Conservation (phyloP, 2,113 vertebrate genomes). For the Limnothrissa miodon region DNA sequence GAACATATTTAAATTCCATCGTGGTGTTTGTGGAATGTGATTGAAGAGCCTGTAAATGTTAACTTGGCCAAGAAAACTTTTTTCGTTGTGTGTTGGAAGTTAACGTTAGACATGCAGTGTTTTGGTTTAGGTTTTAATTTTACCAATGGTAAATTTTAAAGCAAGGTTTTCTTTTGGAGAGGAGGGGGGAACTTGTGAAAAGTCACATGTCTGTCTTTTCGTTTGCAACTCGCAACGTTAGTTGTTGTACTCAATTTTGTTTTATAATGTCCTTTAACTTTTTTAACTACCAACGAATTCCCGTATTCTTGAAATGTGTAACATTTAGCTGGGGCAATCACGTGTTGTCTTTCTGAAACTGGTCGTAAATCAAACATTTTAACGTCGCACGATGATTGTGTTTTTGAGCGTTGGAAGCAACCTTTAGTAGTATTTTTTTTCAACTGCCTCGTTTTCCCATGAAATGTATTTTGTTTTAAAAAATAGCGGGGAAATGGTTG, state of each 20-base stretch:
- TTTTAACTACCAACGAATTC: not conserved
- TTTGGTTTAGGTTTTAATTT: not conserved
- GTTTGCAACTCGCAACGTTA: not conserved
- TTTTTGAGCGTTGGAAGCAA: not conserved
- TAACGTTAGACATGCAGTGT: not conserved
- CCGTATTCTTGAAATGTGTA: not conserved
- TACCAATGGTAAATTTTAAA: not conserved
- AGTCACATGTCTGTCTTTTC: conserved; percentile 6
- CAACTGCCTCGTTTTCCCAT: not conserved
- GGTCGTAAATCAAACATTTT: not conserved
- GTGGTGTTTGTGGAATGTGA: not conserved
- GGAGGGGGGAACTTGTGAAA: not conserved
- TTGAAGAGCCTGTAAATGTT: not conserved
- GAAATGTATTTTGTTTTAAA: not conserved
- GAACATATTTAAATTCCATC: not conserved
- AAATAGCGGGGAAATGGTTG: not conserved
- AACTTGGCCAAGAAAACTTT: not conserved
- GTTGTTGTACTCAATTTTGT: not conserved
- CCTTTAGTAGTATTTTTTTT: not conserved
- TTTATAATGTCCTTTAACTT: not conserved
- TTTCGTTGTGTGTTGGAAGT: not conserved
- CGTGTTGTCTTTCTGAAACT: not conserved
- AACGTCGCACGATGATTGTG: not conserved
- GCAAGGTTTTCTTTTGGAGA: not conserved
- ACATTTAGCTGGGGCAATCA: not conserved